Conservation (phyloP, 2,113 vertebrate genomes). For the Chitala chitala region DNA sequence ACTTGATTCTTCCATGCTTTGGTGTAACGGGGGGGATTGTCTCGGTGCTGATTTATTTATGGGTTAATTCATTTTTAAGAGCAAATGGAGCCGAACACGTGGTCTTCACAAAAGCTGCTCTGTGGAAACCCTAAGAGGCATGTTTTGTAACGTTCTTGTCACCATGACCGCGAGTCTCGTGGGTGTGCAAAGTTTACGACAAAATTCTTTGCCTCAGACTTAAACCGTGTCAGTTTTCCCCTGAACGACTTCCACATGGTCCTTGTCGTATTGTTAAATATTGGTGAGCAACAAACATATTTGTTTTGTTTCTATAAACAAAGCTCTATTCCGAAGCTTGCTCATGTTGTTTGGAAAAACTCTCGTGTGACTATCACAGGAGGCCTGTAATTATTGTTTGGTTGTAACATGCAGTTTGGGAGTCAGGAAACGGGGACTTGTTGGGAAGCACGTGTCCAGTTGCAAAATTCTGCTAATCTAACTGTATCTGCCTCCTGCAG, state of each 20-base stretch:
- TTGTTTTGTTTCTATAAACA: too few species aligned
- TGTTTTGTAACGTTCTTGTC: not conserved
- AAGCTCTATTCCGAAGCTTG: too few species aligned
- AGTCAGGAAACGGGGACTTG: not conserved
- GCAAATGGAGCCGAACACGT: not conserved
- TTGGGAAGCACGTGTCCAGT: not conserved
- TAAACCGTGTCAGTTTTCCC: not conserved
- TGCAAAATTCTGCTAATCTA: constrained; percentile 5
- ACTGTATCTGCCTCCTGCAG: not conserved
- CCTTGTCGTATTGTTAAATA: too few species aligned
- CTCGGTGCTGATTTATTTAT: too few species aligned
- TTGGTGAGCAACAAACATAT: too few species aligned
- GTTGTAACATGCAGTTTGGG: not conserved
- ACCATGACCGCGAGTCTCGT: not conserved
- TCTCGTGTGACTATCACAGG: not conserved
- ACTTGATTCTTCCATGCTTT: not conserved
- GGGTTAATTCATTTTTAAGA: not conserved
- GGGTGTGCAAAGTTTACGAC: not conserved
- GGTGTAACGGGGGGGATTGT: too few species aligned
- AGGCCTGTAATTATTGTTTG: not conserved
- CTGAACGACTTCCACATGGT: too few species aligned
- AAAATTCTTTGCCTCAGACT: not conserved
- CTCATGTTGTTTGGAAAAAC: too few species aligned
- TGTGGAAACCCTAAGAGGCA: not conserved
- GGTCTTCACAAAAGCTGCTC: not conserved